phyloP scores from a whole-genome alignment of 1,140 invertebrate genomes.

The Papilio machaon region DNA sequence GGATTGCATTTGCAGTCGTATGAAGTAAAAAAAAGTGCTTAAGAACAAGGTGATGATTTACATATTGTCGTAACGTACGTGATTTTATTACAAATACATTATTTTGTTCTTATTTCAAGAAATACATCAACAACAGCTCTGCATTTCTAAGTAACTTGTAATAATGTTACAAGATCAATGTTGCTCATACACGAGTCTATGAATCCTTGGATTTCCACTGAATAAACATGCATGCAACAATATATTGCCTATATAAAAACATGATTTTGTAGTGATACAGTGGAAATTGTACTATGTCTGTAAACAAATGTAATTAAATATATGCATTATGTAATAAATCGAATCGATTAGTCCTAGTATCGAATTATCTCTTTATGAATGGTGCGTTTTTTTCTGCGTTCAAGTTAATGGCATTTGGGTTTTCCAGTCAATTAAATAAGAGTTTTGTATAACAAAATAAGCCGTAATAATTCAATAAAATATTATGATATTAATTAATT shows the following conservation, averaged over 20 bases:
- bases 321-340: background rate
- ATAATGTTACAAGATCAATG: too few relatives aligned
- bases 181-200: background rate
- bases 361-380: background rate
- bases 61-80: conserved; percentile 11
- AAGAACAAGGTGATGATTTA: background rate
- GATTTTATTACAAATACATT: background rate
- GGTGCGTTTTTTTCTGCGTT: background rate
- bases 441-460: too few relatives aligned
- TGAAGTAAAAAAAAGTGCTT: conserved; percentile 8
- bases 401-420: background rate
- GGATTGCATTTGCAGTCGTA: background rate
- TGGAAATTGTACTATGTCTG: background rate
- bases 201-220: background rate
- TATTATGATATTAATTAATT: background rate
- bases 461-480: too few relatives aligned
- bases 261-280: too few relatives aligned
- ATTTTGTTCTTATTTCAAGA: background rate
- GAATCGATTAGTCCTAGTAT: background rate
- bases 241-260: too few relatives aligned
- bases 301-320: background rate
- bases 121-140: background rate
- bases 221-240: too few relatives aligned
- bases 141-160: background rate
- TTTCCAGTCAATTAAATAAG: background rate